These are phyloP conservation scores for Lycopodina hypogea DNA, from an alignment of 37 sponge, comb jelly and placozoan species.

Conservation along the genomic window DNA sequence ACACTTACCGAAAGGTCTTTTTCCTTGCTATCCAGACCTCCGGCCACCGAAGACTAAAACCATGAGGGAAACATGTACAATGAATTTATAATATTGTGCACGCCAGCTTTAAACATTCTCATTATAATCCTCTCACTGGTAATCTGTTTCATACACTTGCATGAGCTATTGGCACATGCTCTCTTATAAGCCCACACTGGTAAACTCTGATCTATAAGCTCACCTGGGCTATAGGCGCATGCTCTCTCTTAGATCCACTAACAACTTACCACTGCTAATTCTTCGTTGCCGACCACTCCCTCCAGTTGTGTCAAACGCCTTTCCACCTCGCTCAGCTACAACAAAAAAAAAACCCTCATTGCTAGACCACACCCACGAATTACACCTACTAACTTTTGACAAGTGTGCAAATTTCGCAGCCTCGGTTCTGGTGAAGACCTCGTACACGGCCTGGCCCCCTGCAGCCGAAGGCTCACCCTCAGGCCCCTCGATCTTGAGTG, in stretches of 20 bases:
- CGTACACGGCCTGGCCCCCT: constrained; percentile 22
- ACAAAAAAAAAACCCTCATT: not conserved
- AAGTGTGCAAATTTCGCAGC: constrained; percentile 62
- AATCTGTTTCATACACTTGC: too few species aligned
- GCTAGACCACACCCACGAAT: not conserved
- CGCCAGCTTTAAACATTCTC: too few species aligned
- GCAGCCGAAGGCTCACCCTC: not conserved
- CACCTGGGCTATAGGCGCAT: too few species aligned
- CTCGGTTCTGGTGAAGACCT: constrained; percentile 47
- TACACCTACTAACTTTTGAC: constrained; percentile 45
- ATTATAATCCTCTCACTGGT: too few species aligned
- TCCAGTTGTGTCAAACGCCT: constrained; percentile 43
- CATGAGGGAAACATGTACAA: too few species aligned
- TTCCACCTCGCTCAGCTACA: constrained; percentile 63
- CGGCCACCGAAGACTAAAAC: constrained; percentile 38
- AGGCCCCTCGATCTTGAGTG: constrained; percentile 13
- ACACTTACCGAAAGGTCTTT: constrained; percentile 49
- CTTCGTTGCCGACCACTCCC: constrained; percentile 42
- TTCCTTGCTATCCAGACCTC: constrained; percentile 55
- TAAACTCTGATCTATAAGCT: not conserved
- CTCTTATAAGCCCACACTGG: not conserved
- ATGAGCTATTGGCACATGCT: too few species aligned
- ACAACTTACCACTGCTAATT: constrained; percentile 35
- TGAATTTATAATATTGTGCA: too few species aligned
- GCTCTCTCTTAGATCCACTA: not conserved